These are phyloP conservation scores for Zaprionus lachaisei DNA, from an alignment of 1,140 invertebrate species.

Conservation along the genomic window DNA sequence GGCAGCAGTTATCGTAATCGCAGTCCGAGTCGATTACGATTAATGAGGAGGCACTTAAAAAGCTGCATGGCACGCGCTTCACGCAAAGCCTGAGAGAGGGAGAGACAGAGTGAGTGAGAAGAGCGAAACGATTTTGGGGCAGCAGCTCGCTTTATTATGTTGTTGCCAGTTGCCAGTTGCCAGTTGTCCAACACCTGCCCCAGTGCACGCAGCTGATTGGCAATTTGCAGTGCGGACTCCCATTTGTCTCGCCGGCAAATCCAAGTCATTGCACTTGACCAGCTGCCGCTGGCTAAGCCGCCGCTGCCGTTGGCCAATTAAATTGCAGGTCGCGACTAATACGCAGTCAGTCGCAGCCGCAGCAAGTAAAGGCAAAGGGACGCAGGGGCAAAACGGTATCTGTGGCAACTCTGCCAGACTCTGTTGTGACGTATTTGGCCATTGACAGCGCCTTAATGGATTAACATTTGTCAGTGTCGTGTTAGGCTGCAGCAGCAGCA, in stretches of 20 bases:
- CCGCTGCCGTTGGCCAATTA: slow-evolving; percentile 39
- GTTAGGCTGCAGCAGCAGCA: slow-evolving; percentile 61
- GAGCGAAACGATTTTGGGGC: slow-evolving; percentile 2
- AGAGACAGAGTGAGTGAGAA: neutral
- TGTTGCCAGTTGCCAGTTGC: slow-evolving; percentile 43
- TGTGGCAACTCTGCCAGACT: slow-evolving; percentile 2
- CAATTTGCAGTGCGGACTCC: slow-evolving; percentile 67
- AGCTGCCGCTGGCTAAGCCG: slow-evolving; percentile 40
- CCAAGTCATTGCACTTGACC: slow-evolving; percentile 52
- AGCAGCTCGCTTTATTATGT: slow-evolving; percentile 56
- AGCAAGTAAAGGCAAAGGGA: neutral
- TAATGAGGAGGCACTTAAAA: slow-evolving; percentile 77
- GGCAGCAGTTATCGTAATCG: slow-evolving; percentile 14
- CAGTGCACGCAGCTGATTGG: slow-evolving; percentile 71
- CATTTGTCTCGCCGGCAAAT: slow-evolving; percentile 49
- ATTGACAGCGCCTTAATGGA: slow-evolving; percentile 84
- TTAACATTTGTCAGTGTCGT: slow-evolving; percentile 84
- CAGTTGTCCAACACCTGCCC: slow-evolving; percentile 76
- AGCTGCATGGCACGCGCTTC: slow-evolving; percentile 71
- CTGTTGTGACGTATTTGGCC: slow-evolving; percentile 80
- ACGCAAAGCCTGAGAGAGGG: slow-evolving; percentile 38
- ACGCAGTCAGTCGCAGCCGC: slow-evolving; percentile 32
- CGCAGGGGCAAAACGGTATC: neutral
- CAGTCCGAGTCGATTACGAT: slow-evolving; percentile 63
- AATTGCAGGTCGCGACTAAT: slow-evolving; percentile 47